Conservation (phyloP, 2,113 vertebrate species). For the Trogon surrucura region DNA sequence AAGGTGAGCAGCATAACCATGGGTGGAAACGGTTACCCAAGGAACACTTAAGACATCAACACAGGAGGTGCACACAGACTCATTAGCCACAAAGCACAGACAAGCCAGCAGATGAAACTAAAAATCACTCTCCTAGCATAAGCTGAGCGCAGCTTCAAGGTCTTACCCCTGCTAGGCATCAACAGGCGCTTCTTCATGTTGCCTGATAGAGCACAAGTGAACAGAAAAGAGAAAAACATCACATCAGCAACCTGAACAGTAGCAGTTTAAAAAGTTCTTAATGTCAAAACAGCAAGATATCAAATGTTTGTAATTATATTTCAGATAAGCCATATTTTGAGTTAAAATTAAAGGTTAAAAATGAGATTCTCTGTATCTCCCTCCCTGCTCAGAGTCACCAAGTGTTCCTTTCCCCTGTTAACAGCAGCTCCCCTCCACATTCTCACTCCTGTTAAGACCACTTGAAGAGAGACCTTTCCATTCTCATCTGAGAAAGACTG, state of each 20-base stretch:
- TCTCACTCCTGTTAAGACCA: background rate
- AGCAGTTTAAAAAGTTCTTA: conserved; percentile 48
- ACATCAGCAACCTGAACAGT: conserved; percentile 68
- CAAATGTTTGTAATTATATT: background rate
- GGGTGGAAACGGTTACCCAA: conserved; percentile 48
- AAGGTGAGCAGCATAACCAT: conserved; percentile 51
- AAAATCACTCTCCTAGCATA: conserved; percentile 66
- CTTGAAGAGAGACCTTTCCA: background rate
- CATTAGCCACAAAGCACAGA: conserved; percentile 67
- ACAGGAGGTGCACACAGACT: conserved; percentile 67
- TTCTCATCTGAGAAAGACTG: background rate
- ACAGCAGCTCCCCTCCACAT: background rate
- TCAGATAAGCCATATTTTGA: background rate
- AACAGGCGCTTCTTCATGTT: conserved; percentile 87
- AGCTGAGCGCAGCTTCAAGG: conserved; percentile 62
- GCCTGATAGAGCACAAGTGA: conserved; percentile 80
- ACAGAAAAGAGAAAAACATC: conserved; percentile 77
- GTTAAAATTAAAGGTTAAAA: background rate
- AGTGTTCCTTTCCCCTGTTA: background rate
- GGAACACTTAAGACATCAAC: conserved; percentile 59
- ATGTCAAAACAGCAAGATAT: conserved; percentile 35
- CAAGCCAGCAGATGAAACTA: conserved; percentile 72
- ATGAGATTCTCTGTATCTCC: background rate
- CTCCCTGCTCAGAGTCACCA: background rate
- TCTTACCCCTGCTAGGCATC: conserved; percentile 89